Evolutionary conservation across 2,888 invertebrate genomes (phyloP).

Genomic region (Limnephilus lunatus): DNA sequence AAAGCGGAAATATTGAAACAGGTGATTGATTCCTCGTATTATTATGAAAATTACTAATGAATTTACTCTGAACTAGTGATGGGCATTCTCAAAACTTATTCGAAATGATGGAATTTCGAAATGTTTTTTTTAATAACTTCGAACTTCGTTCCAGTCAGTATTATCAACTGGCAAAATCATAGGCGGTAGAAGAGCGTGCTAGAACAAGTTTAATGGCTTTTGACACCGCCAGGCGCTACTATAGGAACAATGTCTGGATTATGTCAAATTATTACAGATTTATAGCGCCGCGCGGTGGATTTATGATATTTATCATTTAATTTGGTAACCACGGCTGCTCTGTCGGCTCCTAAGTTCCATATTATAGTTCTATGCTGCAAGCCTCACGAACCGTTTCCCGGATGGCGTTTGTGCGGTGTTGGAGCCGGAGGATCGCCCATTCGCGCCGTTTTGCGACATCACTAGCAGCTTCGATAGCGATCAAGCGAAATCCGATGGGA

Average conservation of each 20-base stretch:
- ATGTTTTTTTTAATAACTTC: neutral
- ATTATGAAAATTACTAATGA: neutral
- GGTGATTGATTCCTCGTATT: neutral
- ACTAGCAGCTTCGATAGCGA: constrained; percentile 13
- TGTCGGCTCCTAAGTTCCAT: neutral
- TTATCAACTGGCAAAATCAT: neutral
- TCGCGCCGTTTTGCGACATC: constrained; percentile 28
- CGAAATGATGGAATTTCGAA: neutral
- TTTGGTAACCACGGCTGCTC: neutral
- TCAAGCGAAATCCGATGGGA: neutral
- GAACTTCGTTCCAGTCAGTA: neutral
- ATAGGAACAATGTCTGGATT: neutral
- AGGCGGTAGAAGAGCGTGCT: neutral
- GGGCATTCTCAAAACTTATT: neutral
- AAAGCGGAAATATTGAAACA: no score
- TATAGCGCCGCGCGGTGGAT: constrained; percentile 14
- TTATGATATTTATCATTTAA: constrained; percentile 33
- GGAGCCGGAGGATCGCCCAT: constrained; percentile 9
- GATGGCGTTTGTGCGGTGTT: constrained; percentile 7
- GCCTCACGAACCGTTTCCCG: constrained; percentile 22
- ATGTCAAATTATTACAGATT: constrained; percentile 41
- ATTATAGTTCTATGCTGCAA: neutral
- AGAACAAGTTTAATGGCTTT: neutral
- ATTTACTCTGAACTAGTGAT: neutral
- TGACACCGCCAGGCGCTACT: neutral